Conservation (phyloP, 2,113 vertebrate species). For the Pogona vitticeps region DNA sequence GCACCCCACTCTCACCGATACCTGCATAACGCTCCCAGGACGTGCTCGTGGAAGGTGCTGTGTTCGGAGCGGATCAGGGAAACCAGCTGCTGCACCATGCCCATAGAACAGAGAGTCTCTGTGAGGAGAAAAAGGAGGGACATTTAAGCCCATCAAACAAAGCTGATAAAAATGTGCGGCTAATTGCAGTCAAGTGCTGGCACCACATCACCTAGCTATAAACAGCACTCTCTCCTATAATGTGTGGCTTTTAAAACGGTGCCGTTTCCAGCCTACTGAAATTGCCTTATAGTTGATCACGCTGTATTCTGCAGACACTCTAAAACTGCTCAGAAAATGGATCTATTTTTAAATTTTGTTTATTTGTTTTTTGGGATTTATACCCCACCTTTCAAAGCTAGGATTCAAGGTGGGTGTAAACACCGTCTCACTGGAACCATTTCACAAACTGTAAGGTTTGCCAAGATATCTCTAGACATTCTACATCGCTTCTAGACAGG, state of each 20-base stretch:
- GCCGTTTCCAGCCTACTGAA: not conserved
- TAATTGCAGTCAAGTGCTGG: not conserved
- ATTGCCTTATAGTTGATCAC: not conserved
- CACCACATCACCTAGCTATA: not conserved
- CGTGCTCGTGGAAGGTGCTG: slow-evolving; percentile 26
- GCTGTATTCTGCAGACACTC: not conserved
- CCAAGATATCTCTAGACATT: no score
- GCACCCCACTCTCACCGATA: not conserved
- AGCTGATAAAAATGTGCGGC: not conserved
- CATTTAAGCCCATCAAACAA: not conserved
- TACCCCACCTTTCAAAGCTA: no score
- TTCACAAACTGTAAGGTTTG: no score
- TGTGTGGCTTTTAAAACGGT: not conserved
- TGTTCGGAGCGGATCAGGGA: slow-evolving; percentile 25
- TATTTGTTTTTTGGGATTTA: no score
- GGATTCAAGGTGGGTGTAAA: no score
- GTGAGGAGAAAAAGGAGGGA: not conserved
- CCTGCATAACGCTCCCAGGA: slow-evolving; percentile 89
- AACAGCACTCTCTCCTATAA: not conserved
- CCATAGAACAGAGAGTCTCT: slow-evolving; percentile 88
- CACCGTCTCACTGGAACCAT: no score
- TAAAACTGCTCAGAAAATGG: no score
- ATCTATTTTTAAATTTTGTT: no score
- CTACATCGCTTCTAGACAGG: no score
- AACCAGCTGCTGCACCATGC: slow-evolving; percentile 84